Evolutionary conservation across 2,113 vertebrate species (phyloP).

Genomic region (Ciconia stormi): DNA sequence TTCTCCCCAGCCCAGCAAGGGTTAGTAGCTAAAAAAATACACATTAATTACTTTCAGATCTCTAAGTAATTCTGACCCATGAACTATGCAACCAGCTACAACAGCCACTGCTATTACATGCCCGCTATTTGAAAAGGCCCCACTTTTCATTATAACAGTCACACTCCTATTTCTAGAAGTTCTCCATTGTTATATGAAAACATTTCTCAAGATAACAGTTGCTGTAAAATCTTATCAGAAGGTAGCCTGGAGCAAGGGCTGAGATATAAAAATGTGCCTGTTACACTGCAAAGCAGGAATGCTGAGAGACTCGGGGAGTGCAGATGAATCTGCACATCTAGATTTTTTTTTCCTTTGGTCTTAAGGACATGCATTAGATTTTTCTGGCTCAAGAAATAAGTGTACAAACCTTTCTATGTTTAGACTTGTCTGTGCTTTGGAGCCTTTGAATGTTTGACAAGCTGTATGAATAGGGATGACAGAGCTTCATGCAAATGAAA

Average conservation of each 20-base stretch:
- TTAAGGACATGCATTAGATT: background rate
- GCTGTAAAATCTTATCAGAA: background rate
- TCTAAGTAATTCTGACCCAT: background rate
- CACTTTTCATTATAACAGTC: background rate
- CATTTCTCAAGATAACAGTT: background rate
- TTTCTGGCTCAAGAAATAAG: background rate
- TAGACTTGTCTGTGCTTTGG: background rate
- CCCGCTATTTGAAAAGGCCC: background rate
- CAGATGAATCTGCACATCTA: background rate
- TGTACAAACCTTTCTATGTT: background rate
- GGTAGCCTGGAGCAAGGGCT: background rate
- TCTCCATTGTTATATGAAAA: background rate
- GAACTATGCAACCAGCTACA: background rate
- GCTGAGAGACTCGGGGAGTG: fast-evolving
- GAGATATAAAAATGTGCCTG: background rate
- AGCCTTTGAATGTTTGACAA: background rate
- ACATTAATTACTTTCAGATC: background rate
- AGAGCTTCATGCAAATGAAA: background rate
- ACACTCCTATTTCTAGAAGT: background rate
- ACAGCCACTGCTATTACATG: background rate
- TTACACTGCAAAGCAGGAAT: background rate
- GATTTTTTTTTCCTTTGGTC: background rate
- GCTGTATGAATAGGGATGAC: background rate
- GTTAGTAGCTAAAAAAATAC: background rate
- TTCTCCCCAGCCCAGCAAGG: background rate